Percentiles rank a stretch among this genome's conserved stretches.
Conservation (phyloP, 2,113 vertebrate species). For the Chlorocebus sabaeus region DNA sequence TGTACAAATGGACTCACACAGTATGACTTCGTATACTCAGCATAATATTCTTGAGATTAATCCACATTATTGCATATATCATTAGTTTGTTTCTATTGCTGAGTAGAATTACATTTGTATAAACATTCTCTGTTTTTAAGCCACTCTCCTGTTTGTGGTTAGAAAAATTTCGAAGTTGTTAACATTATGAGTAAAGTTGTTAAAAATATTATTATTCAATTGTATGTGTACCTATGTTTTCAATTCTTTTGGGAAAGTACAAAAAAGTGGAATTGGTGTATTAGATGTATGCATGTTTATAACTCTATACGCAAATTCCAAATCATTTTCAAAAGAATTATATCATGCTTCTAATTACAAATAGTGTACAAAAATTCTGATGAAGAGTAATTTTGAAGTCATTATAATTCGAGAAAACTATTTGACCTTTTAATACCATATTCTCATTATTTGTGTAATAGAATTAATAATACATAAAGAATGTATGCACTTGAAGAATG, state of each 20-base stretch:
- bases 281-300: not conserved
- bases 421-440: not conserved
- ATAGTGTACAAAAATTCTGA: not conserved
- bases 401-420: not conserved
- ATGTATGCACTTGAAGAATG: not conserved
- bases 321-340: not conserved
- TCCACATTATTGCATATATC: rapidly evolving
- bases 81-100: not conserved
- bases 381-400: not conserved
- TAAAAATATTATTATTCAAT: not conserved
- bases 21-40: not conserved
- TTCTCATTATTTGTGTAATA: not conserved
- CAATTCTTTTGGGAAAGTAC: not conserved
- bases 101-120: not conserved
- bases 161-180: not conserved
- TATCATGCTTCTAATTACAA: not conserved
- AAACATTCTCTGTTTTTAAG: not conserved
- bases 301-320: not conserved
- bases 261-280: not conserved
- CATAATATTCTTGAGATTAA: not conserved
- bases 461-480: not conserved
- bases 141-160: not conserved
- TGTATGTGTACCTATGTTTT: not conserved
- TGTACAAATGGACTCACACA: not conserved
- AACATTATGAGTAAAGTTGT: not conserved